These are phyloP conservation scores for Dryobotodes eremita DNA, from an alignment of 2,888 invertebrate species.

Conservation along the genomic window DNA sequence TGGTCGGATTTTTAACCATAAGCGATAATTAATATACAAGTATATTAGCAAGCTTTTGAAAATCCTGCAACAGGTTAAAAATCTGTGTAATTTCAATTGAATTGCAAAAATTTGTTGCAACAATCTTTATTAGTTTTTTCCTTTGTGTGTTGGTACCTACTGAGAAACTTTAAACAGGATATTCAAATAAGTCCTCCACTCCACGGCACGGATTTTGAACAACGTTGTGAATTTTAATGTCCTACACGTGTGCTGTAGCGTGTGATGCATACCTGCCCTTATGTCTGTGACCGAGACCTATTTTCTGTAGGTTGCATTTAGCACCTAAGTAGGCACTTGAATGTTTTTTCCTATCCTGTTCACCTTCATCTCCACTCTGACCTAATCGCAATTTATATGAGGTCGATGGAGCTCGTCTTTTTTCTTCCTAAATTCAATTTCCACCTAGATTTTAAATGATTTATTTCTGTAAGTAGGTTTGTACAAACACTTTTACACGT, in stretches of 20 bases:
- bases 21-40: background rate
- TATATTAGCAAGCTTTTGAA: background rate
- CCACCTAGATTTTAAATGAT: too few species aligned
- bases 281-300: slow-evolving; percentile 61
- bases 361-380: background rate
- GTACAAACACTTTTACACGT: too few species aligned
- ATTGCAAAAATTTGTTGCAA: background rate
- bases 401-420: background rate
- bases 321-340: background rate
- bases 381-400: background rate
- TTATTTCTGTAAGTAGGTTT: too few species aligned
- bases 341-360: background rate
- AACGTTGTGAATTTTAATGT: slow-evolving; percentile 69
- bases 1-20: too few species aligned
- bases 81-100: background rate
- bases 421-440: too few species aligned
- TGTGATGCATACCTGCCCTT: slow-evolving; percentile 49
- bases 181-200: slow-evolving; percentile 59
- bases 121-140: background rate
- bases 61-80: background rate
- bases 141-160: background rate
- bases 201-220: slow-evolving; percentile 49
- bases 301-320: slow-evolving; percentile 50
- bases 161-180: slow-evolving; percentile 51
- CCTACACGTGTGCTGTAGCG: slow-evolving; percentile 33